Percentiles rank a stretch among this genome's conserved stretches.
Conservation (phyloP, 2,113 vertebrate species). For the Pseudorasbora parva region DNA sequence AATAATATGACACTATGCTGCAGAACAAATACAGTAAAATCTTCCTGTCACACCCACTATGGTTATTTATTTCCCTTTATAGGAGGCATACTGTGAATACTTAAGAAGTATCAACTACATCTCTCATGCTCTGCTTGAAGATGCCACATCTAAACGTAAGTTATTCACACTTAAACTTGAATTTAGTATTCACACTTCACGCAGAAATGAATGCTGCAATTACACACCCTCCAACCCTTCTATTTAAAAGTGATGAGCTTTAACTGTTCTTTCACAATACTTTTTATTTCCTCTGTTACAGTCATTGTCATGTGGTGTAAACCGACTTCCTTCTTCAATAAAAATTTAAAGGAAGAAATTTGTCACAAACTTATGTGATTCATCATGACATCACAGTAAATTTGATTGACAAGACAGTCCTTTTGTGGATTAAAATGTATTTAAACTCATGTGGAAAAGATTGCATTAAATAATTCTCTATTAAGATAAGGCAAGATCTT, state of each 20-base stretch:
- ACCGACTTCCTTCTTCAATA: not conserved
- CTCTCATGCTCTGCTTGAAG: constrained; percentile 85
- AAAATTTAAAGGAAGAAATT: not conserved
- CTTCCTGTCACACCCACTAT: not conserved
- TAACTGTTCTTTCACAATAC: not conserved
- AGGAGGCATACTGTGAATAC: constrained; percentile 93
- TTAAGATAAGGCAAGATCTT: not conserved
- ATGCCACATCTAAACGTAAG: constrained; percentile 78
- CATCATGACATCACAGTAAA: not conserved
- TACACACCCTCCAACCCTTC: not conserved
- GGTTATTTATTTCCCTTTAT: constrained; percentile 57
- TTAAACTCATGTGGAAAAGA: not conserved
- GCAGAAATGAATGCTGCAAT: not conserved
- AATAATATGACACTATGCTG: not conserved
- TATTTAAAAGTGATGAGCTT: not conserved
- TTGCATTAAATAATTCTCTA: constrained; percentile 5
- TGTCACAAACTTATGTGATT: not conserved
- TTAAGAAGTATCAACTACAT: constrained; percentile 87
- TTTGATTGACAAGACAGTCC: not conserved
- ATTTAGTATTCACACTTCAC: not conserved
- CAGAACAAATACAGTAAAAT: not conserved
- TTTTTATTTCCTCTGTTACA: not conserved
- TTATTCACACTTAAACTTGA: not conserved
- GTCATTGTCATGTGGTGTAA: not conserved
- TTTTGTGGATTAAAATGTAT: not conserved